Evolutionary conservation across 2,888 invertebrate genomes (phyloP).

Genomic region (Liposcelis brunnea): DNA sequence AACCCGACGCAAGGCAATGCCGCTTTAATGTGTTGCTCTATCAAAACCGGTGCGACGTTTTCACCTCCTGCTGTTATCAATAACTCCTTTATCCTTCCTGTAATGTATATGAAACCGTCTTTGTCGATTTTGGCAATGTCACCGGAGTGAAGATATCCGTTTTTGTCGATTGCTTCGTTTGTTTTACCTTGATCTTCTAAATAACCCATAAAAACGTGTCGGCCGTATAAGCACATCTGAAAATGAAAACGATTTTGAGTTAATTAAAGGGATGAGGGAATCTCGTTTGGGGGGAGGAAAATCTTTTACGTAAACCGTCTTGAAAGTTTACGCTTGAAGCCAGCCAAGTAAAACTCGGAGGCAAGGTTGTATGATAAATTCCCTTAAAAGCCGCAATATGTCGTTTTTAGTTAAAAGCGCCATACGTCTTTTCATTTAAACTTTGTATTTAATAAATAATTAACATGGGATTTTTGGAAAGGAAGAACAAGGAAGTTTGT

Average conservation of each 20-base stretch:
- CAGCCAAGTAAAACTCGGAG: no score
- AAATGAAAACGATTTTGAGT: slow-evolving; percentile 2
- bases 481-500: no score
- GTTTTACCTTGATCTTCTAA: slow-evolving; percentile 60
- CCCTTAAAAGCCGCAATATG: no score
- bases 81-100: slow-evolving; percentile 50
- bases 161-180: slow-evolving; percentile 50
- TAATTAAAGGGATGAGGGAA: no score
- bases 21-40: slow-evolving; percentile 63
- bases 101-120: slow-evolving; percentile 55
- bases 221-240: slow-evolving; percentile 59
- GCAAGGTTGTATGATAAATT: no score
- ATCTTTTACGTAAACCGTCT: no score
- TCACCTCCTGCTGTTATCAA: slow-evolving; percentile 90
- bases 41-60: slow-evolving; percentile 73
- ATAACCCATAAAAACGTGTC: slow-evolving; percentile 88
- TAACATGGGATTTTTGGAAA: no score
- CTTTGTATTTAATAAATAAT: no score
- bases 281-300: no score
- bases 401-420: no score
- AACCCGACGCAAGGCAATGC: slow-evolving; percentile 62
- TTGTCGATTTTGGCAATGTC: slow-evolving; percentile 68
- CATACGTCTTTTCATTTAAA: no score
- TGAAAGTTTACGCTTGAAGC: no score
- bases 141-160: slow-evolving; percentile 80